Percentiles rank a stretch among this genome's conserved stretches.
Conservation (phyloP, 2,888 invertebrate species). For the Suillia variegata region DNA sequence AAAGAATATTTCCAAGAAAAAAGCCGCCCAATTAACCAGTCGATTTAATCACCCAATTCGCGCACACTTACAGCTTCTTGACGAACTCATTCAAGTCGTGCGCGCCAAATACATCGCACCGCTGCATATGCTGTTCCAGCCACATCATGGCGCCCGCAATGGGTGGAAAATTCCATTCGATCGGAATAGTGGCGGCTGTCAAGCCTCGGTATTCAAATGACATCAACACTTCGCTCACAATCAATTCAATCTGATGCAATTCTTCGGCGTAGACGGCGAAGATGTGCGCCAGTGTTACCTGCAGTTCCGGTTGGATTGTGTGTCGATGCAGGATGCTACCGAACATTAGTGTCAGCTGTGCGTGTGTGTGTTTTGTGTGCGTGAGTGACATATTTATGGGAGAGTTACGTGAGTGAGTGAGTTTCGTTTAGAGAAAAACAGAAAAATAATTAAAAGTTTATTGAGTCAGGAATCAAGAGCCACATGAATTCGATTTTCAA, state of each 20-base stretch:
- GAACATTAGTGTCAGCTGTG: conserved; percentile 58
- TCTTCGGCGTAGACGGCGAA: conserved; percentile 60
- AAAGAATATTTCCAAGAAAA: too few species aligned
- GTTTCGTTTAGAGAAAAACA: too few species aligned
- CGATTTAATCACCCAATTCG: too few species aligned
- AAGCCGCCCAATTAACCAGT: too few species aligned
- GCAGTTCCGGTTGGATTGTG: conserved; percentile 64
- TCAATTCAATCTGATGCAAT: conserved; percentile 46
- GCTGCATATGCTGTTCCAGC: conserved; percentile 70
- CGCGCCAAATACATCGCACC: conserved; percentile 54
- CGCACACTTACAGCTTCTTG: conserved; percentile 43
- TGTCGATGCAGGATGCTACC: conserved; percentile 65
- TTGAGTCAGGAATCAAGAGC: neutral
- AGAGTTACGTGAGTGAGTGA: neutral
- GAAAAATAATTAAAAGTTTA: neutral
- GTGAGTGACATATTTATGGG: neutral
- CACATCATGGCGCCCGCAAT: conserved; percentile 77
- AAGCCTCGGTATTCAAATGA: conserved; percentile 40
- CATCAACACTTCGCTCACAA: conserved; percentile 40
- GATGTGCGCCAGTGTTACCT: conserved; percentile 63
- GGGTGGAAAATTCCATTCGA: conserved; percentile 66
- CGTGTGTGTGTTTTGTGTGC: neutral
- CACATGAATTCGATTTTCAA: neutral
- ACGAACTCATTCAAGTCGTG: conserved; percentile 42
- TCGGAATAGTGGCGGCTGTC: conserved; percentile 34